Percentiles rank a stretch among this genome's conserved stretches.
Conservation (phyloP, 2,113 vertebrate species). For the Pantherophis guttatus region DNA sequence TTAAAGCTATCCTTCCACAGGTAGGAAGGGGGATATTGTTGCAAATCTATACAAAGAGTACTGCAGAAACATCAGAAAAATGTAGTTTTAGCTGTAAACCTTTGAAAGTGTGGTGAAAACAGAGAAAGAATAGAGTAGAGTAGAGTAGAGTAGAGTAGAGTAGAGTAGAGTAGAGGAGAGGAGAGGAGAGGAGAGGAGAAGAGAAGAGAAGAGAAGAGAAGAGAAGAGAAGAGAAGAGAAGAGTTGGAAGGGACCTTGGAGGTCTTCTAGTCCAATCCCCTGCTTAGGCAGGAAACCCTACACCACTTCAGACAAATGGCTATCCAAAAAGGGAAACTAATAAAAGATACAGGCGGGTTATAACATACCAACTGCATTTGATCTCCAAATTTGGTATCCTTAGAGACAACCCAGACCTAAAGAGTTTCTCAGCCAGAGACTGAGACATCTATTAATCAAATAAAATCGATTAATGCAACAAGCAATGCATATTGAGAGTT, state of each 20-base stretch:
- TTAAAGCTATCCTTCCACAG: neutral
- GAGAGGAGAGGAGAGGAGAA: too few species aligned
- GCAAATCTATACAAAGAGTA: too few species aligned
- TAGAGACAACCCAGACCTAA: neutral
- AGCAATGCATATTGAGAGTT: slow-evolving; percentile 26
- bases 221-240: too few species aligned
- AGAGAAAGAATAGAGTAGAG: neutral
- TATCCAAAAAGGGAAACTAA: neutral
- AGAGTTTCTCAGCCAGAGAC: slow-evolving; percentile 27
- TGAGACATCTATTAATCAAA: slow-evolving; percentile 30
- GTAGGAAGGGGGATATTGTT: neutral
- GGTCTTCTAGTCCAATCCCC: too few species aligned
- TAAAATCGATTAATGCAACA: slow-evolving; percentile 16
- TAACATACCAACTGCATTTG: neutral
- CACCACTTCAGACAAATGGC: too few species aligned
- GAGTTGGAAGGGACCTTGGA: too few species aligned
- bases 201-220: too few species aligned
- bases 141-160: too few species aligned
- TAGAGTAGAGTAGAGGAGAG: too few species aligned
- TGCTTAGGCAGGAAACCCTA: too few species aligned
- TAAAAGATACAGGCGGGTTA: slow-evolving; percentile 21
- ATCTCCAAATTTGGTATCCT: neutral
- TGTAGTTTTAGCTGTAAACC: neutral
- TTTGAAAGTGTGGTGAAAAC: slow-evolving; percentile 23
- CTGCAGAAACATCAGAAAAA: neutral